Conservation (phyloP, 2,113 vertebrate species). For the Oceanodroma tethys region DNA sequence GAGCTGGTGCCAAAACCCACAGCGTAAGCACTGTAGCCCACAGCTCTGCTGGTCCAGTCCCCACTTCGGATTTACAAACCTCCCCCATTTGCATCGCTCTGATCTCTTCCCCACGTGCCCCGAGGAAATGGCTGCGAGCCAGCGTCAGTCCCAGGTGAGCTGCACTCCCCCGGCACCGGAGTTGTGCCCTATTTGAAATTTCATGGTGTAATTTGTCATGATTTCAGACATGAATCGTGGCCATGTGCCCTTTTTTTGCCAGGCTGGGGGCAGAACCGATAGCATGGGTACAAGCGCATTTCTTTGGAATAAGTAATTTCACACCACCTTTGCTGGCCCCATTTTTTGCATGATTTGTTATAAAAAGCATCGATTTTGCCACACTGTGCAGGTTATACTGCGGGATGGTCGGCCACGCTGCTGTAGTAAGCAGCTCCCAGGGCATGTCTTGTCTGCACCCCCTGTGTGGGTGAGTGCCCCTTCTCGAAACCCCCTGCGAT, state of each 20-base stretch:
- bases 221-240: not conserved
- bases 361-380: not conserved
- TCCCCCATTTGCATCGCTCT: fast-evolving
- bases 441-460: not conserved
- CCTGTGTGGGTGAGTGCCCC: no score
- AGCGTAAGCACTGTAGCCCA: not conserved
- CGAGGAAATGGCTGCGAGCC: not conserved
- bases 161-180: fast-evolving
- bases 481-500: not conserved
- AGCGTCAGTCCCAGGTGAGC: not conserved
- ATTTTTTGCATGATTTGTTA: not conserved
- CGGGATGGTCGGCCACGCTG: fast-evolving
- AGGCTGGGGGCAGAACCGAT: not conserved
- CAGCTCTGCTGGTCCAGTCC: not conserved
- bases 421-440: not conserved
- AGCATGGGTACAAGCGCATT: fast-evolving
- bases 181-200: not conserved
- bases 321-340: not conserved
- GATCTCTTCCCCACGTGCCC: fast-evolving
- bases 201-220: not conserved
- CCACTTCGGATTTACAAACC: not conserved
- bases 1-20: not conserved
- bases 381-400: not conserved
- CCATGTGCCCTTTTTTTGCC: not conserved
- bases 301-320: not conserved